Evolutionary conservation across 2,888 invertebrate genomes (phyloP), one percentile per base, ranked within the genome.

Genomic region (Tethea ocularis): DNA sequence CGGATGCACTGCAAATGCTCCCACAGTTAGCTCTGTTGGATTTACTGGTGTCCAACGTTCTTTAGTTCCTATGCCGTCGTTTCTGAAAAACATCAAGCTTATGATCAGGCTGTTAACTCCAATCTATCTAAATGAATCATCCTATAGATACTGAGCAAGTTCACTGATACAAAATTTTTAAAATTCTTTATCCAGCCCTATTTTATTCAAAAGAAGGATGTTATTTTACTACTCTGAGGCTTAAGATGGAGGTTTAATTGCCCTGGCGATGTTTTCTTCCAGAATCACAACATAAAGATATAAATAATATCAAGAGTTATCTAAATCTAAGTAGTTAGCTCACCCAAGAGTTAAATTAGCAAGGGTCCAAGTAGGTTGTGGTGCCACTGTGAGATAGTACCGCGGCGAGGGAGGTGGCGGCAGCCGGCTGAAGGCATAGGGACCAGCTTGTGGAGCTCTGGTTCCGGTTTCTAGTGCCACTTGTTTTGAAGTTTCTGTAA

Each of bases 371-470:
- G 98, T 97, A 60, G 95, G 93, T 46, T 94, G 95, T 51, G 97
- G 95, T 66, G 95, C 92, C 77, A 95, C 94, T 78, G 96, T 95
- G 70, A 97, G 95, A 90, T 96, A 97, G 77, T 97, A 95, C 66
- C 97, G 95, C 51, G 97, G 97, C 75, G 96, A 95, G 56, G 96
- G 96, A 36, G 97, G 97, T 68, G 96, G 94, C 38, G 98, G 98
- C 69, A 97, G 95, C 60, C 97, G 94, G 77, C 97, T 97, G 93
- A 98, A 98, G 60, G 98, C 98, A 85, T 97, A 98, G 33, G 97
- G 98, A 29, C 98, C 98, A 20, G 97, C 97, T 72, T 96, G 89
- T 15, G 98, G 97, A 15, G 97, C 96, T 68, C 97, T 93, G 0
- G 96, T 96, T 54, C 95, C 95, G 0, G 94, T 93, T 77, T 95